Evolutionary conservation across 2,797 vertebrate species (phyloP), one percentile per base, ranked within the genome.

Genomic region (Naso thynnoides): DNA sequence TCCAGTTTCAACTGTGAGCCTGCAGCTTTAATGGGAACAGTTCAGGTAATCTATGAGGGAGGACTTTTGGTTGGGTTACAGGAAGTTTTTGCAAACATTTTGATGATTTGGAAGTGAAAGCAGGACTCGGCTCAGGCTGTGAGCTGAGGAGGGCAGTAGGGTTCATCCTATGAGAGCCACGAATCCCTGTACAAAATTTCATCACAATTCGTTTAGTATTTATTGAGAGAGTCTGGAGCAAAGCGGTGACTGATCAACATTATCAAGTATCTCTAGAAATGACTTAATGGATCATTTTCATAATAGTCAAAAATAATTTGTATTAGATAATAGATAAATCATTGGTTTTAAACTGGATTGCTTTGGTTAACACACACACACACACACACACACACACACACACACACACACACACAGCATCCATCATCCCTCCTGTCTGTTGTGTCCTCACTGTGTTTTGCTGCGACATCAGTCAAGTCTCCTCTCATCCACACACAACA

Each of bases 341-440:
- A n/a, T n/a, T n/a, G n/a, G n/a, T n/a, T n/a, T n/a, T n/a, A 23
- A 73, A 52, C 10, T 54, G 27, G 38, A 64, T 44, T n/a, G 16
- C 4, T 54, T 64, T 61, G n/a, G 16, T 50, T n/a, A 62, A 70
- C 58, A 19, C 23, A 56, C 47, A 64, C 60, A 16, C 38, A 19
- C 33, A 4, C 33, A 1, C 23, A 14, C 41, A 24, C 49, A 15
- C n/a, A 21, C 31, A 13, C 48, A 23, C 45, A 16, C n/a, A 4
- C 15, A 19, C 47, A 9, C 62, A 21, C 6, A 0, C 31, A n/a
- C 50, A 29, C 50, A 16, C 21, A 23, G 27, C 64, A 62, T 86
- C 73, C 66, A 71, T 84, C 71, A 77, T n/a, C 0, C 18, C 59
- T 67, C 26, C 47, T 18, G 18, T 68, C 68, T 52, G 76, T 78